phyloP scores from a whole-genome alignment of 2,113 vertebrate genomes.

The Choloepus hoffmanni region DNA sequence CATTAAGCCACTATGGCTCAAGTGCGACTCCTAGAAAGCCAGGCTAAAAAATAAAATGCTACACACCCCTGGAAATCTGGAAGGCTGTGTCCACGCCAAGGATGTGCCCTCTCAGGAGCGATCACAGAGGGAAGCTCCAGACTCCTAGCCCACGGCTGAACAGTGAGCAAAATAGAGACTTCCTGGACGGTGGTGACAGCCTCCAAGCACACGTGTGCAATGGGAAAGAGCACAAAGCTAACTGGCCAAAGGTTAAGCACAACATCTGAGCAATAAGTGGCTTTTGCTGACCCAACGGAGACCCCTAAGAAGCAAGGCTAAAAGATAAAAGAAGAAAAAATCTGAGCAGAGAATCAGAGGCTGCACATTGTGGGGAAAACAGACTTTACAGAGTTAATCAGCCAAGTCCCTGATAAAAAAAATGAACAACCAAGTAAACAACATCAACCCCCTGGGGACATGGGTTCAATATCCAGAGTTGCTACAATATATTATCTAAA shows the following conservation, averaged over 20 bases:
- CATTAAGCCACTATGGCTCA: rapidly evolving
- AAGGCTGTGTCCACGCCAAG: rapidly evolving
- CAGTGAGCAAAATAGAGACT: neutral
- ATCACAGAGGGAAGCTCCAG: no score
- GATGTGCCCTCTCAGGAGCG: neutral
- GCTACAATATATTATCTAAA: neutral
- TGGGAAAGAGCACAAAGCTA: neutral
- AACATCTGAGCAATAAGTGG: neutral
- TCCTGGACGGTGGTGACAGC: neutral
- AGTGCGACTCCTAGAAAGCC: neutral
- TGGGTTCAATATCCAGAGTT: neutral
- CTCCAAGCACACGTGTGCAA: neutral
- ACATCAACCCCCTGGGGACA: neutral
- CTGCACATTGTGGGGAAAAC: neutral
- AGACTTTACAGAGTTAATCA: neutral
- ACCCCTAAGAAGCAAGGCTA: neutral
- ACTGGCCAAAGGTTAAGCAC: neutral
- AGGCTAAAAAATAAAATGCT: no score
- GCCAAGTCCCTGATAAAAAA: neutral
- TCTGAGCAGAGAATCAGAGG: neutral
- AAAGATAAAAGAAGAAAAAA: neutral
- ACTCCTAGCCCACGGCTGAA: neutral
- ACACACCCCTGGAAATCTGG: neutral
- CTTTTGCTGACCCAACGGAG: neutral
- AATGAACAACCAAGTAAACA: neutral